phyloP scores from a whole-genome alignment of 2,797 vertebrate genomes.

The Microctenopoma stevenorrisi region DNA sequence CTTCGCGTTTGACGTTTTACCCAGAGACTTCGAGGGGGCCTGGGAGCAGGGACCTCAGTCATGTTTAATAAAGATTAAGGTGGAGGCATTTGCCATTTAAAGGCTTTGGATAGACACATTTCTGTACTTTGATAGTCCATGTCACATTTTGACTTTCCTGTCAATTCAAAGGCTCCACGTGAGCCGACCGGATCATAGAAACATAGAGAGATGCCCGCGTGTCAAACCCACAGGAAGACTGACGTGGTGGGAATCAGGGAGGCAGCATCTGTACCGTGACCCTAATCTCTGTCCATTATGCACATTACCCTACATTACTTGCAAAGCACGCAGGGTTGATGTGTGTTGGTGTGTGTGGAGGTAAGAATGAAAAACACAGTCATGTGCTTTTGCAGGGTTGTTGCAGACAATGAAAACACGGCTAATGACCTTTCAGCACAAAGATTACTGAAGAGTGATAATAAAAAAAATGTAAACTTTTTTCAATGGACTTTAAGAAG shows the following conservation, averaged over 20 bases:
- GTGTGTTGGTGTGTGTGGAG: constrained; percentile 21
- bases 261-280: constrained; percentile 51
- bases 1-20: constrained; percentile 73
- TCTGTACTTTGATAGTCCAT: constrained; percentile 25
- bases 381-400: constrained; percentile 44
- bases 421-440: background rate
- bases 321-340: constrained; percentile 35
- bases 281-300: constrained; percentile 70
- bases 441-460: background rate
- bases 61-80: constrained; percentile 18
- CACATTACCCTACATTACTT: constrained; percentile 62
- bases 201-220: constrained; percentile 11
- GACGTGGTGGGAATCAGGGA: constrained; percentile 46
- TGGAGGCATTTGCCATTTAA: background rate
- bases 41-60: background rate
- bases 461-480: background rate
- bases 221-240: constrained; percentile 31
- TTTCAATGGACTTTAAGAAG: constrained; percentile 7
- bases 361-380: constrained; percentile 50
- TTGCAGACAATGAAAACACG: constrained; percentile 8
- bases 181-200: constrained; percentile 13
- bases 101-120: constrained; percentile 4
- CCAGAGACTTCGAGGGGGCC: constrained; percentile 28
- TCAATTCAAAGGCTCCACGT: constrained; percentile 19
- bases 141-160: constrained; percentile 13